phyloP scores from a whole-genome alignment of 2,113 vertebrate species.

The Hylia prasina region DNA sequence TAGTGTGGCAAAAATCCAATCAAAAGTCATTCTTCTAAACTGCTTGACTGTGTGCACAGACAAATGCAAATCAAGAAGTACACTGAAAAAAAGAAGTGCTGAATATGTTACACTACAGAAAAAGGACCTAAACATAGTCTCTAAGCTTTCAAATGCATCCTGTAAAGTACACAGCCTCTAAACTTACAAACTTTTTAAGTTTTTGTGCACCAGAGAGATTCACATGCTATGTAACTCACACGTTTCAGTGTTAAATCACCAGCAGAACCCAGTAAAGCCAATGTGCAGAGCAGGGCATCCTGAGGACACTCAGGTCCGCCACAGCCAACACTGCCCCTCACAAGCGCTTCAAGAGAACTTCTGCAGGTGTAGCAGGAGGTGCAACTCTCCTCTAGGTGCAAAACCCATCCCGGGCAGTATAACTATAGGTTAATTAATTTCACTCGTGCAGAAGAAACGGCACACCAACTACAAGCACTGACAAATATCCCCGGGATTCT shows the following conservation, averaged over 20 bases:
- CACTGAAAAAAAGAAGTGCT: neutral
- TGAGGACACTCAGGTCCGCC: neutral
- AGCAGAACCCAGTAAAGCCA: neutral
- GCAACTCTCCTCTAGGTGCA: neutral
- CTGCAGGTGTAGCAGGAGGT: neutral
- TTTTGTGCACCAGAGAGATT: neutral
- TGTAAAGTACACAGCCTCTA: neutral
- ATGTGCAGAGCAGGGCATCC: neutral
- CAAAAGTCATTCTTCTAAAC: neutral
- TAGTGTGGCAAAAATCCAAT: neutral
- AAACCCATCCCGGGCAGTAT: rapidly evolving
- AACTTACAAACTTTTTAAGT: neutral
- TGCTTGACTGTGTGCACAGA: neutral
- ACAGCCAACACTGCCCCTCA: neutral
- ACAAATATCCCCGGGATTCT: neutral
- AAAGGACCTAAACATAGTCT: neutral
- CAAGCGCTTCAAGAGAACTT: neutral
- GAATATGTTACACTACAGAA: rapidly evolving
- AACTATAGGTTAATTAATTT: neutral
- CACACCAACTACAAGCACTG: neutral
- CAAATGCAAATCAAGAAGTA: neutral
- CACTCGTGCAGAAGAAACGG: rapidly evolving
- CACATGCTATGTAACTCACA: rapidly evolving
- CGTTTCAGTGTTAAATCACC: neutral
- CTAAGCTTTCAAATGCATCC: neutral